Evolutionary conservation across 2,113 vertebrate species (phyloP).

Genomic region (Xenus cinereus): DNA sequence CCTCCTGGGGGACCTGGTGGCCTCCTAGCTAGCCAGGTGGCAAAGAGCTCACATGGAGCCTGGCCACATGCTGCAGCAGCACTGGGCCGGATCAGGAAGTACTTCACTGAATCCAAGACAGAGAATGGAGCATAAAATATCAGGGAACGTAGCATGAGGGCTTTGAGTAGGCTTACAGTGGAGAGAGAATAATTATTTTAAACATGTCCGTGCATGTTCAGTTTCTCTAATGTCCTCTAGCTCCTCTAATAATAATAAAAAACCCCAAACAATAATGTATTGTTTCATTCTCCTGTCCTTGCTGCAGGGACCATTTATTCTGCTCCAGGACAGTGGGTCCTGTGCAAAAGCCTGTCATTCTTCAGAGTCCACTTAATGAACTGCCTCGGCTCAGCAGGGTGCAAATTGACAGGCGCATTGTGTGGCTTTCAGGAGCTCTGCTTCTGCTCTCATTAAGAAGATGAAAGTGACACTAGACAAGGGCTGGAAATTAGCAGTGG

Average conservation of each 20-base stretch:
- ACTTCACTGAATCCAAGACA: background rate
- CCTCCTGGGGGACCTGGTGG: background rate
- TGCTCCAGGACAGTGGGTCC: slow-evolving; percentile 3
- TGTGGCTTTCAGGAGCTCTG: background rate
- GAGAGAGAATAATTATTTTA: background rate
- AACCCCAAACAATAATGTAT: background rate
- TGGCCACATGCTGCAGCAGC: background rate
- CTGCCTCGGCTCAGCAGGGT: background rate
- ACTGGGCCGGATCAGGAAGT: background rate
- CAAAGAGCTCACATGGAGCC: background rate
- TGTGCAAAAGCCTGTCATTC: slow-evolving; percentile 29
- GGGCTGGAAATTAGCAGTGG: slow-evolving; percentile 40
- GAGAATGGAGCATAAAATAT: background rate
- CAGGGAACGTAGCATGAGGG: background rate
- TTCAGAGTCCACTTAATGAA: slow-evolving; percentile 39
- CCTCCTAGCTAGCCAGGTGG: background rate
- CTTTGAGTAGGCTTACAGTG: background rate
- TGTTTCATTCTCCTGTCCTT: slow-evolving; percentile 11
- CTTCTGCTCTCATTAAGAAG: slow-evolving; percentile 39
- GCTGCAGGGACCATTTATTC: slow-evolving; percentile 19
- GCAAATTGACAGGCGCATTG: background rate
- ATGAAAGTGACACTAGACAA: background rate
- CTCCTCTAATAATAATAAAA: background rate
- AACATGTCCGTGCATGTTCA: background rate
- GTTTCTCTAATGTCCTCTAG: background rate